A percentile compares a stretch with the other conserved stretches of the same genome.
phyloP scores from a whole-genome alignment of 2,113 vertebrate species.

The Apaloderma vittatum region DNA sequence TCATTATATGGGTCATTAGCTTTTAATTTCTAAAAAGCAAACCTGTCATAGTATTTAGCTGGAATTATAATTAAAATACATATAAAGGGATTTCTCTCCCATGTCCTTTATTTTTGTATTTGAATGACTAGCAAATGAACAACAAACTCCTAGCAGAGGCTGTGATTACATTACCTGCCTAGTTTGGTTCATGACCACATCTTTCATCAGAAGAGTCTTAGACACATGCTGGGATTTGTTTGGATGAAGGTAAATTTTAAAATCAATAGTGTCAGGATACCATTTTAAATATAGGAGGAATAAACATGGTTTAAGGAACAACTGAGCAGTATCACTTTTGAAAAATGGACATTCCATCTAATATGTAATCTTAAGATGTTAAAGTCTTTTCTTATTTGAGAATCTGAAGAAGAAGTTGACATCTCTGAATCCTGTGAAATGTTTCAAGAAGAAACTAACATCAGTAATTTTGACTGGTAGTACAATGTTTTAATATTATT shows the following conservation, averaged over 20 bases:
- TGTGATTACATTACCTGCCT: not conserved
- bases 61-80: conserved; percentile 19
- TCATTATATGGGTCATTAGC: conserved; percentile 16
- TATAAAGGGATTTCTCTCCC: not conserved
- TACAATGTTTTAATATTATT: not conserved
- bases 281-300: not conserved
- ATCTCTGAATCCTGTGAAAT: not conserved
- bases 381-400: not conserved
- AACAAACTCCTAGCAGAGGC: not conserved
- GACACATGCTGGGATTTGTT: not conserved
- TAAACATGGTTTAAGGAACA: not conserved
- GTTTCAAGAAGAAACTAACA: not conserved
- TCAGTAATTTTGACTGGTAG: not conserved
- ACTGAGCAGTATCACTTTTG: not conserved
- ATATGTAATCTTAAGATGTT: not conserved
- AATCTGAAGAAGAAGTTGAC: not conserved
- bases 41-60: not conserved
- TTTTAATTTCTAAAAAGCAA: conserved; percentile 44
- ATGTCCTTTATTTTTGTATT: not conserved
- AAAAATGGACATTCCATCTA: not conserved
- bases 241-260: not conserved
- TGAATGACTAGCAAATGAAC: not conserved
- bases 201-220: not conserved
- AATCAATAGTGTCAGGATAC: not conserved
- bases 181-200: not conserved